phyloP scores from a whole-genome alignment of 2,113 vertebrate genomes.

The Notechis scutatus region DNA sequence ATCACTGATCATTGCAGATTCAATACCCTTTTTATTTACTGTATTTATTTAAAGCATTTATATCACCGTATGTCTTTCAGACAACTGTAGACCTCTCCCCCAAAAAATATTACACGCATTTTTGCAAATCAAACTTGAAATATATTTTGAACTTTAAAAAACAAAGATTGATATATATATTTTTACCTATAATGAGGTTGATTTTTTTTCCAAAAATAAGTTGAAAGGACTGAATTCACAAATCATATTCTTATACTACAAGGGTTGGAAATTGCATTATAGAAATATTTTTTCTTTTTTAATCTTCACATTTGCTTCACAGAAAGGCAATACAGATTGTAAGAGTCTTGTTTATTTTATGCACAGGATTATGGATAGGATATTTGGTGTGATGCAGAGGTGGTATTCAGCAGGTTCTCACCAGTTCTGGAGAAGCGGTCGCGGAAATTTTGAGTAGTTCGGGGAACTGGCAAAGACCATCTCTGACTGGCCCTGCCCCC shows the following conservation, averaged over 20 bases:
- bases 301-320: background rate
- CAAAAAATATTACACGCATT: background rate
- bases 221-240: background rate
- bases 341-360: background rate
- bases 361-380: background rate
- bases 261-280: background rate
- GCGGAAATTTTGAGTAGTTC: too few relatives aligned
- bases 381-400: background rate
- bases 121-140: background rate
- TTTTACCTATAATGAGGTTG: background rate
- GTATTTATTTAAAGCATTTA: background rate
- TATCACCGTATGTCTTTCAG: background rate
- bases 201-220: background rate
- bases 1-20: background rate
- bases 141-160: background rate
- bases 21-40: background rate
- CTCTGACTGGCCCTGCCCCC: too few relatives aligned
- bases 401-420: too few relatives aligned
- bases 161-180: background rate
- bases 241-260: background rate
- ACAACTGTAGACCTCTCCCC: background rate
- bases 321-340: background rate
- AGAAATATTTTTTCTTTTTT: background rate
- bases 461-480: too few relatives aligned
- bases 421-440: too few relatives aligned